phyloP scores from a whole-genome alignment of 92 coral and sea anemone genomes.

The Actinernus sp. region DNA sequence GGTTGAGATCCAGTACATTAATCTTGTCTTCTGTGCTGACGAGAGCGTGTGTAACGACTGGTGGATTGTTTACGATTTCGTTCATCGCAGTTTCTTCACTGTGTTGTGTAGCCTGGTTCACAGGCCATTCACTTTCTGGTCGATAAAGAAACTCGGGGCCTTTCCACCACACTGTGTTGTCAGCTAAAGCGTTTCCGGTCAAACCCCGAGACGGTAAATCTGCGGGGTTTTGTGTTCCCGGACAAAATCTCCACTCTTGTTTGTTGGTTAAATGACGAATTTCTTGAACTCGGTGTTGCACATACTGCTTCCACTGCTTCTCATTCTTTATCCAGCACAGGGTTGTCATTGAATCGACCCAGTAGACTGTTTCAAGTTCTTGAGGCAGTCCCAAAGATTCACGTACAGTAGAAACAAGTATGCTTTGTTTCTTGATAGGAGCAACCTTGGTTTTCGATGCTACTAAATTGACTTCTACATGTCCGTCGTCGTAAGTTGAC shows the following conservation, averaged over 20 bases:
- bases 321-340: constrained; percentile 46
- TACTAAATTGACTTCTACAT: constrained; percentile 12
- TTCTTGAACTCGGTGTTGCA: constrained; percentile 26
- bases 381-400: too few species aligned
- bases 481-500: too few species aligned
- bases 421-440: constrained; percentile 42
- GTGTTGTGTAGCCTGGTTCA: not conserved
- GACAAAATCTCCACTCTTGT: constrained; percentile 36
- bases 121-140: constrained; percentile 42
- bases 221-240: constrained; percentile 42
- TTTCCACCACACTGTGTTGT: constrained; percentile 30
- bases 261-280: constrained; percentile 27
- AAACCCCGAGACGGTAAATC: constrained; percentile 56
- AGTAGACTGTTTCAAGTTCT: too few species aligned
- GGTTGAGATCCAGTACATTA: constrained; percentile 10
- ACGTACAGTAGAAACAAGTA: too few species aligned
- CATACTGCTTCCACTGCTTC: constrained; percentile 35
- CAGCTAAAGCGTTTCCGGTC: constrained; percentile 38
- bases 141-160: constrained; percentile 35
- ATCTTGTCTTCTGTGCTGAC: not conserved
- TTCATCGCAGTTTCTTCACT: not conserved
- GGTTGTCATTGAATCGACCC: constrained; percentile 48
- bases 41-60: constrained; percentile 10
- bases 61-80: constrained; percentile 30
- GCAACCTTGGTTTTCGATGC: constrained; percentile 30